Conservation (phyloP, 1,140 invertebrate species). For the Megalonaias nervosa region DNA sequence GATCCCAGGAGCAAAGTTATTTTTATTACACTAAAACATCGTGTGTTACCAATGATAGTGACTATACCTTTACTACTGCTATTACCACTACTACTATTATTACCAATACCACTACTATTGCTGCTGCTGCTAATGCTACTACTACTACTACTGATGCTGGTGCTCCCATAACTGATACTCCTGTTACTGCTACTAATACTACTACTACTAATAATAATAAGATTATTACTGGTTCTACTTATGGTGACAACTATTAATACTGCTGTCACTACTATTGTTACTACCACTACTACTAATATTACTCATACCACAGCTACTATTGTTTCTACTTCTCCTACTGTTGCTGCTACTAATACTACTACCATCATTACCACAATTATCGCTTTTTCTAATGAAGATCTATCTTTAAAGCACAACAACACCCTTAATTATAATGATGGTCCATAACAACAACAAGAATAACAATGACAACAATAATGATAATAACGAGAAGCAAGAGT, state of each 20-base stretch:
- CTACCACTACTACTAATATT: slow-evolving; percentile 3
- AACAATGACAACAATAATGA: too few relatives aligned
- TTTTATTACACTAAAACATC: too few relatives aligned
- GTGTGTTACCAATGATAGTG: too few relatives aligned
- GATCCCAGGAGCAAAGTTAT: too few relatives aligned
- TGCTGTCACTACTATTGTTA: background rate
- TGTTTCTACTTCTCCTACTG: background rate
- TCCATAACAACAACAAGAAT: too few relatives aligned
- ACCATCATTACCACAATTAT: background rate
- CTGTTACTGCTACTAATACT: slow-evolving; percentile 39
- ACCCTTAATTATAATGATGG: too few relatives aligned
- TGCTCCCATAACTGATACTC: slow-evolving; percentile 37
- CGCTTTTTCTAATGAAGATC: too few relatives aligned
- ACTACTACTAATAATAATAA: background rate
- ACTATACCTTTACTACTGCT: too few relatives aligned
- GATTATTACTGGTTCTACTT: background rate
- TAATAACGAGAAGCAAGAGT: too few relatives aligned
- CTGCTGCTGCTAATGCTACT: slow-evolving; percentile 7
- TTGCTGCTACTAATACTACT: background rate
- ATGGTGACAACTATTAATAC: slow-evolving; percentile 1
- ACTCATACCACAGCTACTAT: background rate
- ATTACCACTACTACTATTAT: background rate
- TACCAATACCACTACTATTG: slow-evolving; percentile 16
- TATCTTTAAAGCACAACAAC: too few relatives aligned
- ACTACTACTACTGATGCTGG: slow-evolving; percentile 9